Conservation (phyloP, 2,113 vertebrate species). For the Chloebia gouldiae region DNA sequence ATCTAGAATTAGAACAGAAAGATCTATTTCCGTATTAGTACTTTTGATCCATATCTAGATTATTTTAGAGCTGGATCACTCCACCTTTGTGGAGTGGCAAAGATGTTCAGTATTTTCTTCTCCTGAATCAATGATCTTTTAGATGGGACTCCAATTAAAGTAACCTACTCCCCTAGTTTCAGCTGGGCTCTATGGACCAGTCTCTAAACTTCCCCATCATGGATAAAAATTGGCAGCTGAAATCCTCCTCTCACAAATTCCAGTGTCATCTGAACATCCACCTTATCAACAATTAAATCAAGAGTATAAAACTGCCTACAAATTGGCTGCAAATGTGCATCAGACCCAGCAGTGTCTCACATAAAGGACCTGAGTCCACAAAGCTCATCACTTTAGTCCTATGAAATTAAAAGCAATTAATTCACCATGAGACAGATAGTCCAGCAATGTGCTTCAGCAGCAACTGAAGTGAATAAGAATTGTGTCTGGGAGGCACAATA, state of each 20-base stretch:
- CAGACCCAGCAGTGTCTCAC: neutral
- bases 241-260: neutral
- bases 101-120: neutral
- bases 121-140: neutral
- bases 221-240: neutral
- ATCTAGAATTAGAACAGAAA: neutral
- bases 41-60: neutral
- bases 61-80: neutral
- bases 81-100: neutral
- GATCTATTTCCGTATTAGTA: neutral
- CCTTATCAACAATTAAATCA: neutral
- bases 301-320: neutral
- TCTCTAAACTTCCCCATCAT: neutral
- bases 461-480: neutral
- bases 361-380: neutral
- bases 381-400: neutral
- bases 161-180: neutral
- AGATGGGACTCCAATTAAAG: neutral
- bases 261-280: neutral
- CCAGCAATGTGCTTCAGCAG: neutral
- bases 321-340: neutral
- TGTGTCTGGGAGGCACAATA: neutral
- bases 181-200: neutral
- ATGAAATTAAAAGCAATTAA: neutral
- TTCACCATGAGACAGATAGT: neutral